Base-by-base conservation (phyloP, 1,140 invertebrate species). In the Drosophila ogumai region DNA sequence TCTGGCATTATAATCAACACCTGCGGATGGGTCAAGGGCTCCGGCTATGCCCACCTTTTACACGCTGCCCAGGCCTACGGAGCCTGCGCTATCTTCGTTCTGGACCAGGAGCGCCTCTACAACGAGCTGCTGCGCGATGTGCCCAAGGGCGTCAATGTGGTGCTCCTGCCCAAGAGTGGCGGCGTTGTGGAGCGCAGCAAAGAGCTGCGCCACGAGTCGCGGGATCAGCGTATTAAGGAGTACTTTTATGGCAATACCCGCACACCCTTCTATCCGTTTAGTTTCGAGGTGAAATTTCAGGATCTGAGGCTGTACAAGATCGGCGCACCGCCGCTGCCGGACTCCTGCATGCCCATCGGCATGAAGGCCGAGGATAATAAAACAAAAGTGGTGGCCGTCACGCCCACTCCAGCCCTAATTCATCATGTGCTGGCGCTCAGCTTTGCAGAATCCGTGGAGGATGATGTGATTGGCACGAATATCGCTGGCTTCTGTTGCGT, bases 1-100 rank as follows among this genome's bases (percentile, higher is more conserved):
- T 99, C 98, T 32, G 99, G 99, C n/a, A 96, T 98, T 2, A 96
- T 99, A 38, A 98, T 99, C 55, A 99, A 99, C 91, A 99, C 99
- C 1, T 99, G 98, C 90, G 99, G 99, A 2, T 99, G 98, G 98
- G 96, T 99, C 0, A 98, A 98, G 93, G 97, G 95, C 2, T 96
- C 95, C 8, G 98, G 98, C 0, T 98, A 98, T 90, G 96, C 96
- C 85, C 94, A 96, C 46, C 91, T 98, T 12, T 95, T 96, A 10
- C 97, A 99, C 86, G 96, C 97, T 6, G 97, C 98, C 1, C 96
- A 97, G 88, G 96, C 97, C 7, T 99, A 99, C 93, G 97, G 99
- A 94, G 98, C 99, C 3, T 98, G 99, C 92, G 96, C 98, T 0
- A 98, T 99, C 82, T 94, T 99, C 68, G 99, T 99, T 0, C 91